Conservation (phyloP, 2,113 vertebrate species). For the Myiagra hebetior region DNA sequence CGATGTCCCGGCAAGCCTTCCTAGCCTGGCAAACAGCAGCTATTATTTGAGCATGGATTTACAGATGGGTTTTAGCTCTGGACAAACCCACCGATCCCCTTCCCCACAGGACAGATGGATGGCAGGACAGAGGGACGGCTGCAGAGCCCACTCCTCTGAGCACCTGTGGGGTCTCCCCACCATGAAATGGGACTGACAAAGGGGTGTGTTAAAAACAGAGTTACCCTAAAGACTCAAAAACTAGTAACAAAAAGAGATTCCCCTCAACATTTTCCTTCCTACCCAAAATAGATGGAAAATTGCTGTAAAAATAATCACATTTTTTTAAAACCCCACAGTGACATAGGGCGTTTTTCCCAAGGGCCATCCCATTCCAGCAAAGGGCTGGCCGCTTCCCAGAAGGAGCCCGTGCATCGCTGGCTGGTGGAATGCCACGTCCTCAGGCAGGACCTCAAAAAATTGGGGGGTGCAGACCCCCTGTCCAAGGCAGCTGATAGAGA, state of each 20-base stretch:
- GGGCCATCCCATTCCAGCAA: not conserved
- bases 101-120: not conserved
- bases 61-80: not conserved
- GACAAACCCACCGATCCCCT: not conserved
- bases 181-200: not conserved
- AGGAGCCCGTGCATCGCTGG: accelerated
- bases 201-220: not conserved
- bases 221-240: not conserved
- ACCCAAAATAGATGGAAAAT: slow-evolving; percentile 50
- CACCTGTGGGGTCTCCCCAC: not conserved
- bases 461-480: not conserved
- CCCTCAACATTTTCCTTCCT: not conserved
- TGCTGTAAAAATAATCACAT: slow-evolving; percentile 33
- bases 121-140: accelerated
- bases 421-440: not conserved
- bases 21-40: not conserved
- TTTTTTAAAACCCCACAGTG: slow-evolving; percentile 19
- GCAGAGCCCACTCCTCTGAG: accelerated
- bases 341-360: slow-evolving; percentile 26
- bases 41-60: not conserved
- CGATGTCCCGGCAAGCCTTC: not conserved
- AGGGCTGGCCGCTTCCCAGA: not conserved
- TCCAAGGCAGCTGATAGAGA: not conserved
- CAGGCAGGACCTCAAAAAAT: not conserved
- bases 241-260: slow-evolving; percentile 8